Percentiles rank a stretch among this genome's conserved stretches.
Conservation (phyloP, 2,797 vertebrate genomes). For the Danio albolineatus region DNA sequence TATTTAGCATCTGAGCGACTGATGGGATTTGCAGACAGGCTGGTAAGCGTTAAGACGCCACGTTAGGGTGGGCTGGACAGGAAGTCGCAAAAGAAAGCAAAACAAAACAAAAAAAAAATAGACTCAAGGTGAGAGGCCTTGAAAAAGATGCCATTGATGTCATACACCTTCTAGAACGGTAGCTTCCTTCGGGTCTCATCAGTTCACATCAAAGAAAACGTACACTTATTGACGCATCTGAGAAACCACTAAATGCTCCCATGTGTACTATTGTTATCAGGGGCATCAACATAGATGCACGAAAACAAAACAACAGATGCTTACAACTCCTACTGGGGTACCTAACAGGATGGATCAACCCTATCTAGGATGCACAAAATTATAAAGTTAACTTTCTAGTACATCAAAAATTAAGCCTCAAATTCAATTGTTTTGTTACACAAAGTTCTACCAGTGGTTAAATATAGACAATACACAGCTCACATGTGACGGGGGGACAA, state of each 20-base stretch:
- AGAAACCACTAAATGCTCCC: constrained; percentile 52
- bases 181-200: constrained; percentile 48
- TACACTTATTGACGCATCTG: constrained; percentile 56
- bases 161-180: constrained; percentile 32
- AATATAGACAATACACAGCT: neutral
- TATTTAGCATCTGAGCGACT: constrained; percentile 9
- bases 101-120: constrained; percentile 20
- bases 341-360: constrained; percentile 32
- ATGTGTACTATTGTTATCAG: constrained; percentile 49
- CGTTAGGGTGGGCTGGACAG: constrained; percentile 40
- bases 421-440: constrained; percentile 1
- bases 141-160: constrained; percentile 46
- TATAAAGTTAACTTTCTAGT: constrained; percentile 11
- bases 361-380: constrained; percentile 23
- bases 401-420: constrained; percentile 13
- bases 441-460: neutral
- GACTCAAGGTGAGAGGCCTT: constrained; percentile 38
- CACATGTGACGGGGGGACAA: neutral
- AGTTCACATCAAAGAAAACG: constrained; percentile 48
- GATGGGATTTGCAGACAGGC: constrained; percentile 38
- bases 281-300: constrained; percentile 46
- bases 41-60: constrained; percentile 25
- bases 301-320: constrained; percentile 52
- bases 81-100: constrained; percentile 40
- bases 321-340: constrained; percentile 25